phyloP scores from a whole-genome alignment of 2,888 invertebrate species.

The Lypha dubia region DNA sequence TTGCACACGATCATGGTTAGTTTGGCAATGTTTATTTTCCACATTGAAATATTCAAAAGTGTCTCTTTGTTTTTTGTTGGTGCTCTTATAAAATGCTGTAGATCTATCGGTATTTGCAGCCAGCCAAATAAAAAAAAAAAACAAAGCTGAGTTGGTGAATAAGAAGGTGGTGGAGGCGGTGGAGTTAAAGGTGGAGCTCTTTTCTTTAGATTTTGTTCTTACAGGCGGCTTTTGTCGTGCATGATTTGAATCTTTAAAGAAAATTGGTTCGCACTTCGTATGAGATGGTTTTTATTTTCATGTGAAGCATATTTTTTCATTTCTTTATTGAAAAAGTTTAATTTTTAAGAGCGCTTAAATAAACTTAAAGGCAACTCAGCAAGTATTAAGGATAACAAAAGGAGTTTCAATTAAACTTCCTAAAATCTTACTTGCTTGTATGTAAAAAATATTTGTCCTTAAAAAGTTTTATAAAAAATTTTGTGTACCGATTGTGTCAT shows the following conservation, averaged over 20 bases:
- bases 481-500: too few species aligned
- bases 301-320: slow-evolving; percentile 1
- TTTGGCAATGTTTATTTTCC: slow-evolving; percentile 56
- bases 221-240: slow-evolving; percentile 67
- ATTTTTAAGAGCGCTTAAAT: background rate
- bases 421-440: too few species aligned
- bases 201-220: slow-evolving; percentile 29
- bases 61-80: slow-evolving; percentile 48
- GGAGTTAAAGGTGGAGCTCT: slow-evolving; percentile 54
- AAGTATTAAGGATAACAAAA: background rate
- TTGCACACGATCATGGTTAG: slow-evolving; percentile 74
- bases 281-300: background rate
- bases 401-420: background rate
- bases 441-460: too few species aligned
- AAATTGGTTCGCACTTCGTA: slow-evolving; percentile 73
- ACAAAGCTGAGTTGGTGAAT: slow-evolving; percentile 25
- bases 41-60: slow-evolving; percentile 50
- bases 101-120: slow-evolving; percentile 62
- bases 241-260: slow-evolving; percentile 71
- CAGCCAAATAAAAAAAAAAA: background rate
- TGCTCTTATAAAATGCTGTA: slow-evolving; percentile 54
- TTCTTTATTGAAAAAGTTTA: background rate
- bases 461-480: too few species aligned
- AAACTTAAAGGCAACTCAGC: too few species aligned
- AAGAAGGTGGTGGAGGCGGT: slow-evolving; percentile 61